Evolutionary conservation across 2,888 invertebrate species (phyloP), one percentile per base, ranked within the genome.

Genomic region (Brachycybe producta): DNA sequence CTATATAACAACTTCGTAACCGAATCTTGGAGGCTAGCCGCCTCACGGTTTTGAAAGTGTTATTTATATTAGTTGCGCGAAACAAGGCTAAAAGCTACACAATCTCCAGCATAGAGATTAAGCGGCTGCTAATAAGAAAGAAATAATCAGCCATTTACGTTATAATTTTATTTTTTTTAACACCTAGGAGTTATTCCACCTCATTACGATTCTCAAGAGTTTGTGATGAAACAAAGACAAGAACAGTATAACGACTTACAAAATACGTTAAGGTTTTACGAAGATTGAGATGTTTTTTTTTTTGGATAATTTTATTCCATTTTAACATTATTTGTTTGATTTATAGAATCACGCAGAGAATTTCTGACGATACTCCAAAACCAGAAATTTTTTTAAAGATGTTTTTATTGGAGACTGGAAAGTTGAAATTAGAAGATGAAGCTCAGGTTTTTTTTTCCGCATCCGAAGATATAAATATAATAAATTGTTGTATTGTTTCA

Each of bases 371-470:
- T 19, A 79, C 79, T 0, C 75, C 80, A 1, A 76, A 79, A 56
- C 72, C 78, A 52, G 73, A 79, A 61, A 69, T 81, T n/a, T 74
- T 84, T 57, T 69, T 84, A 43, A 75, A 79, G 23, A 84, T 90
- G 82, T 88, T 82, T 80, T 67, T 85, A 19, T 62, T 91, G 28
- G 83, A 86, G 62, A 78, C 76, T 51, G 82, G 83, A 54, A 74
- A 75, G 57, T 67, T 79, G 17, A 73, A 74, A 54, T 68, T 72
- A 51, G 70, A 73, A 56, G 68, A 68, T 41, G 67, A 67, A 54
- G 61, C 70, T 40, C 67, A 74, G 63, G 73, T 74, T 21, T 32
- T 13, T 2, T 17, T 19, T 1, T 13, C 13, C 13, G 1, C 15
- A 17, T 32, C 19, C 24, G 13, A 34, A 19, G 19, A 13, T 13